Evolutionary conservation across 2,888 invertebrate species (phyloP), one percentile per base, ranked within the genome.

Genomic region (Thymelicus sylvestris): DNA sequence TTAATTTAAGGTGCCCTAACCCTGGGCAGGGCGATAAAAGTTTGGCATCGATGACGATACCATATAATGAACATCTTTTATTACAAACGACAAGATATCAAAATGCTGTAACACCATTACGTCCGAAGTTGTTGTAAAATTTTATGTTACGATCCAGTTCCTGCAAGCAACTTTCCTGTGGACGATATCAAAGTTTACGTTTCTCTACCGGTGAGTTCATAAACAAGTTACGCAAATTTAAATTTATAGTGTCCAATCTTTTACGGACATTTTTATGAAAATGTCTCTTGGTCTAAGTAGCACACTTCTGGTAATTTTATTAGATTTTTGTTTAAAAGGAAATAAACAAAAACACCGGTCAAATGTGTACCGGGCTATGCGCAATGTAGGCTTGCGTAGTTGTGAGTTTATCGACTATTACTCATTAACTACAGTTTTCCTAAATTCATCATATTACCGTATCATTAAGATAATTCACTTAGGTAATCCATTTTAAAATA

Each of bases 51-150:
- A 57, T 57, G 44, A 62, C 71, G 66, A 47, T 47, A 66, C 62
- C 15, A 89, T 89, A 89, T 82, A 86, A 89, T 89, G 88, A 87
- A 85, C 85, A 84, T 83, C 83, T 69, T 64, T 69, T 69, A 69
- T 69, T 44, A 69, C 55, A 64, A 69, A 64, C 64, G 86, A 86
- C 81, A 85, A 89, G 90, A 89, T 90, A 91, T 91, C 88, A 91
- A 90, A 91, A 89, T 87, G 87, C 86, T 73, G 87, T 90, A 91
- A 88, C 85, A 86, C 84, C 79, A 79, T 84, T 82, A 85, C 86
- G 86, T 90, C 90, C 86, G 84, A 90, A 90, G 86, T 91, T 88
- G 90, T 88, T 91, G 89, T 90, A 90, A 91, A 91, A 91, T 90
- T 90, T 91, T 89, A 91, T 86, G 90, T 88, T 87, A 90, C 89